These are phyloP conservation scores for Agrenia bidenticulata DNA, from an alignment of 2,888 invertebrate genomes.

Conservation along the genomic window DNA sequence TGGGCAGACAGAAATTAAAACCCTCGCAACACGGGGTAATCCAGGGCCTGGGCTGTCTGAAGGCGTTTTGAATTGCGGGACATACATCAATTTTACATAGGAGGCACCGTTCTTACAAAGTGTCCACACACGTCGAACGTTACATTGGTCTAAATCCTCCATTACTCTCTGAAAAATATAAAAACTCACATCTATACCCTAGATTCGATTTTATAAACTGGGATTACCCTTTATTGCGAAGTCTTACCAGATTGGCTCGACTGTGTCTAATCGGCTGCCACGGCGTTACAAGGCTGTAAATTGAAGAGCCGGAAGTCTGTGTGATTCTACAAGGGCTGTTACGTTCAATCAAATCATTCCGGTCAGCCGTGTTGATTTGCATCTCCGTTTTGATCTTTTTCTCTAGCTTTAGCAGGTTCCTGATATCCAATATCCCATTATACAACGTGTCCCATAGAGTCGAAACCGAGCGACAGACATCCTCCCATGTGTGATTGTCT, in stretches of 20 bases:
- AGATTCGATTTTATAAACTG: no score
- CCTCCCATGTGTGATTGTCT: not conserved
- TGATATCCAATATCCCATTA: not conserved
- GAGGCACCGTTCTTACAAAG: not conserved
- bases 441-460: not conserved
- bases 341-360: not conserved
- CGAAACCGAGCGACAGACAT: not conserved
- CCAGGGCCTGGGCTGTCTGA: no score
- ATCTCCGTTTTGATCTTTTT: slow-evolving; percentile 9
- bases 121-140: not conserved
- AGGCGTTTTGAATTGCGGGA: not conserved
- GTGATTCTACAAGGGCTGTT: not conserved
- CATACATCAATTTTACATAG: slow-evolving; percentile 8
- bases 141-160: slow-evolving; percentile 5
- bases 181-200: slow-evolving; percentile 2
- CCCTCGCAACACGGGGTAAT: not conserved
- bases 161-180: slow-evolving; percentile 10
- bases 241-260: not conserved
- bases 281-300: not conserved
- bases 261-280: not conserved
- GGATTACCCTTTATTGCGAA: no score
- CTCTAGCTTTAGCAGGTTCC: not conserved
- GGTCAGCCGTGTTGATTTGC: not conserved
- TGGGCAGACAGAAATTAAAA: slow-evolving; percentile 5
- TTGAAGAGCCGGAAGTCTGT: not conserved